Conservation (phyloP, 2,888 invertebrate species). For the Andrena minutula region DNA sequence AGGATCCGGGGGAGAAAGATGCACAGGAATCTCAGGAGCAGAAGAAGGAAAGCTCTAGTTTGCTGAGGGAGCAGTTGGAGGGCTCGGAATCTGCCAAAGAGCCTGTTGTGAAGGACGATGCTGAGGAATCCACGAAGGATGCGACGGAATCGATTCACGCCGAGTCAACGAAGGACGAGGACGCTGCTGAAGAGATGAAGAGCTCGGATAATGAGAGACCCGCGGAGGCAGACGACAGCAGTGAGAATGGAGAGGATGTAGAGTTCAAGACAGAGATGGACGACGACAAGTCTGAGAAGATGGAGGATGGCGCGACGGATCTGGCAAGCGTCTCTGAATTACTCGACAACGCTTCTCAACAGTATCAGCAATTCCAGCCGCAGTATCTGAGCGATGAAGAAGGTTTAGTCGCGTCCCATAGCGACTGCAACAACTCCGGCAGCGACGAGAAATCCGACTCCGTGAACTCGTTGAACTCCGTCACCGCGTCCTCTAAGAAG, state of each 20-base stretch:
- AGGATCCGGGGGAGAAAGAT: slow-evolving; percentile 85
- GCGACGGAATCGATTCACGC: slow-evolving; percentile 74
- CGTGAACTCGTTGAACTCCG: slow-evolving; percentile 86
- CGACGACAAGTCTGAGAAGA: slow-evolving; percentile 71
- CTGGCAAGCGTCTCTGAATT: slow-evolving; percentile 92
- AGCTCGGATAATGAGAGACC: slow-evolving; percentile 6
- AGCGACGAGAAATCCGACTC: slow-evolving; percentile 93
- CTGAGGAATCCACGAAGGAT: slow-evolving; percentile 64
- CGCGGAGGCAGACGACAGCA: slow-evolving; percentile 67
- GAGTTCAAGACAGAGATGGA: slow-evolving; percentile 7
- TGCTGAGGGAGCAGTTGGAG: slow-evolving; percentile 80
- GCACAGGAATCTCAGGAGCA: slow-evolving; percentile 66
- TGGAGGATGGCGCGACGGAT: slow-evolving; percentile 86
- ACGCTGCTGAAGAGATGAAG: neutral
- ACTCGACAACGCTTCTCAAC: slow-evolving; percentile 90
- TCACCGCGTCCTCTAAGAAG: slow-evolving; percentile 81
- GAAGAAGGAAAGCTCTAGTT: slow-evolving; percentile 73
- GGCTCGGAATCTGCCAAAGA: slow-evolving; percentile 68
- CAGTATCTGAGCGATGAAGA: slow-evolving; percentile 89
- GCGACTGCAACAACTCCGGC: slow-evolving; percentile 93
- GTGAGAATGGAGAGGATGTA: slow-evolving; percentile 79
- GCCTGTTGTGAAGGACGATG: slow-evolving; percentile 73
- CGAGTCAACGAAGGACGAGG: slow-evolving; percentile 62
- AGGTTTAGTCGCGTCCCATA: slow-evolving; percentile 92
- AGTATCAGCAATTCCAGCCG: slow-evolving; percentile 83